Conservation (phyloP, 2,888 invertebrate species). For the Scaptomyza parva region DNA sequence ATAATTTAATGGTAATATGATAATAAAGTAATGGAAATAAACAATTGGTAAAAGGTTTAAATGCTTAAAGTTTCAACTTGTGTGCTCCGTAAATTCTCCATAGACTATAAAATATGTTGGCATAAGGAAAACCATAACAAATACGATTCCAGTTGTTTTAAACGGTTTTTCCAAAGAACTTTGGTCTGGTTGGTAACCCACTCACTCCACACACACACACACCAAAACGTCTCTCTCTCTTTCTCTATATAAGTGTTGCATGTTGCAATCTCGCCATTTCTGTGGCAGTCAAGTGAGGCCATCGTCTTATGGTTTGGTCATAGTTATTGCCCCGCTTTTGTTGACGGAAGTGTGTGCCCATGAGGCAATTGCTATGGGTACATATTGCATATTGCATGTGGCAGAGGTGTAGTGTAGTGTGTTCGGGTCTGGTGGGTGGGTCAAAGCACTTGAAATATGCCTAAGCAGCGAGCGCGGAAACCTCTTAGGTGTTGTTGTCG, state of each 20-base stretch:
- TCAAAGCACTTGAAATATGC: constrained; percentile 54
- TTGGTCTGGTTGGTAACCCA: constrained; percentile 14
- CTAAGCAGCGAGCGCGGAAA: constrained; percentile 46
- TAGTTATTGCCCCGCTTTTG: constrained; percentile 54
- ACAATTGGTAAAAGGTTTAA: too few species aligned
- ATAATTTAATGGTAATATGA: neutral
- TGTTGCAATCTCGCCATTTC: constrained; percentile 14
- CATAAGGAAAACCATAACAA: constrained; percentile 26
- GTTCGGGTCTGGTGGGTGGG: constrained; percentile 44
- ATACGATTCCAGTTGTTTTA: constrained; percentile 27
- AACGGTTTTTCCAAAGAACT: constrained; percentile 44
- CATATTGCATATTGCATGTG: constrained; percentile 8
- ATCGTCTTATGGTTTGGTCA: constrained; percentile 43
- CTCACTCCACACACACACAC: too few species aligned
- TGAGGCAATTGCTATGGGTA: constrained; percentile 28
- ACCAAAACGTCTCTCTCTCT: too few species aligned
- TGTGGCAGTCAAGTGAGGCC: constrained; percentile 53
- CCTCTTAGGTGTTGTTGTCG: constrained; percentile 62
- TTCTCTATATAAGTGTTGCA: neutral
- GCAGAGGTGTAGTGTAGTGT: constrained; percentile 8
- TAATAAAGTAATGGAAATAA: too few species aligned
- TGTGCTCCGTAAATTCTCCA: neutral
- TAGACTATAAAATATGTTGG: constrained; percentile 28
- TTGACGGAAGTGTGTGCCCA: constrained; percentile 65
- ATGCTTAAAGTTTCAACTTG: neutral